Conservation (phyloP, 2,113 vertebrate genomes). For the Melanerpes formicivorus region DNA sequence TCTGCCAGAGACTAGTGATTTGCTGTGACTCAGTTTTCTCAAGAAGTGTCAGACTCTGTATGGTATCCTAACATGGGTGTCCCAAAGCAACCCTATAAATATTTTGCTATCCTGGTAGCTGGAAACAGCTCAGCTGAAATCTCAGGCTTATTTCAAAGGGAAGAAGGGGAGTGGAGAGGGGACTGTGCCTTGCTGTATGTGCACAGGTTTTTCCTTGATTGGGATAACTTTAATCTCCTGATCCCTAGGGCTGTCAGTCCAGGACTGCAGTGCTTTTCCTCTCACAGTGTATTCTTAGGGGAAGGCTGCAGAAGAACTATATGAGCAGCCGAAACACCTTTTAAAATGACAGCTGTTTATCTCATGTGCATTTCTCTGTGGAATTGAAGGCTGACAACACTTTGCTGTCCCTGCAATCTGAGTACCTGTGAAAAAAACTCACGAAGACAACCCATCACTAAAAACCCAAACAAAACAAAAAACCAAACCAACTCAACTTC, state of each 20-base stretch:
- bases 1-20: not conserved
- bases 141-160: not conserved
- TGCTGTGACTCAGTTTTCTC: constrained; percentile 39
- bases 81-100: constrained; percentile 38
- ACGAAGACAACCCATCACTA: not conserved
- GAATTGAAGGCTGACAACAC: not conserved
- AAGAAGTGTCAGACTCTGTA: constrained; percentile 51
- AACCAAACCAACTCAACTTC: not conserved
- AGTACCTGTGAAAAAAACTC: not conserved
- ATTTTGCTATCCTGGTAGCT: constrained; percentile 26
- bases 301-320: not conserved
- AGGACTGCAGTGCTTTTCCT: not conserved
- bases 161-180: not conserved
- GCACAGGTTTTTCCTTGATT: not conserved
- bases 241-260: not conserved
- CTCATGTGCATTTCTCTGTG: not conserved
- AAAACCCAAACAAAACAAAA: not conserved
- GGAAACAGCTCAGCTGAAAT: not conserved
- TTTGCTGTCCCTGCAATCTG: not conserved
- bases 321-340: not conserved
- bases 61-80: not conserved
- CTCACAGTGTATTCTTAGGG: not conserved
- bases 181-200: not conserved
- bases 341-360: not conserved
- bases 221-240: not conserved